Base-by-base conservation (phyloP, 2,888 invertebrate species). In the Drosophila quinaria region DNA sequence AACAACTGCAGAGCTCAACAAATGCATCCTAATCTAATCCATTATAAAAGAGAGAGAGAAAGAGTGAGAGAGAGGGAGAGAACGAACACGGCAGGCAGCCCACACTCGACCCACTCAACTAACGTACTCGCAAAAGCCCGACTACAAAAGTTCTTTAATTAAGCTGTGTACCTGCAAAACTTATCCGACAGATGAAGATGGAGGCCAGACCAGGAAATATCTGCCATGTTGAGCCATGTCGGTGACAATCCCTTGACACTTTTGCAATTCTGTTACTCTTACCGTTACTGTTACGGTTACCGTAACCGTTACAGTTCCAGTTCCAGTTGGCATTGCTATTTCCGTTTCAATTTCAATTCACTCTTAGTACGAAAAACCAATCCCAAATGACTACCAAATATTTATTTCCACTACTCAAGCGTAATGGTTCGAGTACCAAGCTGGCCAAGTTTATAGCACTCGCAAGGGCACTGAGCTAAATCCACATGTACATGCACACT, bases 341-440 rank as follows among this genome's bases (percentile, higher is more conserved):
- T 80, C 65, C 74, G 74, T 80, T 89, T 81, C 89, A 81, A 81
- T 89, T 85, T 84, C 88, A 81, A 85, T 78, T 85, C 81, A 74
- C 70, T 73, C 63, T 78, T 75, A 76, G 60, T 58, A 63, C 58
- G 64, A 71, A 77, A 74, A 74, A 81, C 59, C 81, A 84, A 87
- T 84, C 84, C 84, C 84, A 74, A 75, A 85, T 69, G 90, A 75
- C 90, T 87, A 89, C 86, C 90, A 84, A 84, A 84, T 84, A 89
- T 84, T 84, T 84, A 84, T 87, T 85, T 84, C 50, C 86, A 70
- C 85, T 75, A 78, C 88, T 87, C 85, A 85, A 87, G 82, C 87
- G 81, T 71, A 77, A 80, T 87, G 84, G 70, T 71, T 64, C 68
- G 66, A 77, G 72, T 59, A 39, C 37, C 25, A 25, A 25, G 56